Percentiles rank a stretch among this genome's conserved stretches.
These are phyloP conservation scores for Cataglyphis altisquamis DNA, from an alignment of 2,888 invertebrate species.

Conservation along the genomic window DNA sequence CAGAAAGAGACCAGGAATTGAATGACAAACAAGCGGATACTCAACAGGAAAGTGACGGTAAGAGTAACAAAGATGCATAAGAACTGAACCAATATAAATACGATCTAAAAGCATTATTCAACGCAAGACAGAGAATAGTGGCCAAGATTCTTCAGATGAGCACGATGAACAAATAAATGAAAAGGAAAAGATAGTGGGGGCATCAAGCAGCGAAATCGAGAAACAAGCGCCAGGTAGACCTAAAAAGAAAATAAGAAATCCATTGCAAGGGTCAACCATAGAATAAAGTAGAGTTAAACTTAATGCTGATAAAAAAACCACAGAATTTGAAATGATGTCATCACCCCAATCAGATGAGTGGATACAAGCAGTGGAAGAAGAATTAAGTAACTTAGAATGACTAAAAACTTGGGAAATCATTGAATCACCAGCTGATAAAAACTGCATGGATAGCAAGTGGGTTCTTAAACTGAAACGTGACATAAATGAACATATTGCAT, in stretches of 20 bases:
- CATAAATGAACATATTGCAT: no score
- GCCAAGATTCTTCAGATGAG: no score
- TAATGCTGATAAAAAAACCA: constrained; percentile 31
- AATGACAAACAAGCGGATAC: not conserved
- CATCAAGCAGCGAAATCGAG: not conserved
- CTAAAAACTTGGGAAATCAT: constrained; percentile 32
- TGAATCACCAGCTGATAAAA: not conserved
- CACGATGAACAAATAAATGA: no score
- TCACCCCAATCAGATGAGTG: constrained; percentile 11
- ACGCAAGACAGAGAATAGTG: no score
- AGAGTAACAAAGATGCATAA: not conserved
- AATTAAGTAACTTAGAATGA: constrained; percentile 1
- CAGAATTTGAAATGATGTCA: constrained; percentile 22
- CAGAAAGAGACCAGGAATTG: not conserved
- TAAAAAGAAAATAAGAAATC: constrained; percentile 26
- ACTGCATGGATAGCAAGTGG: no score
- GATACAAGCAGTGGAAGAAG: constrained; percentile 33
- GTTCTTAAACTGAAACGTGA: no score
- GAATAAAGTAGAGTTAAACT: constrained; percentile 6
- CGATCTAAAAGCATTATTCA: not conserved
- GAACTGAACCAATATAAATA: not conserved
- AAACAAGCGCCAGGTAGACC: not conserved
- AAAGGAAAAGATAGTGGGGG: not conserved
- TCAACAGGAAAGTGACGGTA: not conserved
- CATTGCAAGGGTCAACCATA: constrained; percentile 28